Conservation (phyloP, 2,113 vertebrate genomes). For the Casuarius casuarius region DNA sequence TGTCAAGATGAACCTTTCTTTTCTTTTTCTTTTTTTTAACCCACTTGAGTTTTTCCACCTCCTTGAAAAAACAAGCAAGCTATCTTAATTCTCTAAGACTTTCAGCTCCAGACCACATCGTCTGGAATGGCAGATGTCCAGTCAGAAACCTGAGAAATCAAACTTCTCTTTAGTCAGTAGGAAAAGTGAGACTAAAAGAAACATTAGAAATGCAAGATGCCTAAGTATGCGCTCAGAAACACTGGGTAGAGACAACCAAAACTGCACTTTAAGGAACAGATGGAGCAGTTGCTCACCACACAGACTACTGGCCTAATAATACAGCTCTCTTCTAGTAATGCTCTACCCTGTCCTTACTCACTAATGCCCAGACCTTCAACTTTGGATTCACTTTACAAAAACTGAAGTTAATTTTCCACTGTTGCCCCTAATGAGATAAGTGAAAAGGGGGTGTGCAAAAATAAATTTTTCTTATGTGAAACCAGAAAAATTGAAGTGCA, state of each 20-base stretch:
- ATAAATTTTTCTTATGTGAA: background rate
- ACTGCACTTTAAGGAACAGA: background rate
- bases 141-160: background rate
- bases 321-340: background rate
- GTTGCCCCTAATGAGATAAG: background rate
- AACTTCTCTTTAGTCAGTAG: background rate
- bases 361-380: background rate
- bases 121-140: background rate
- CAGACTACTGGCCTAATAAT: background rate
- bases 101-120: background rate
- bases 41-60: background rate
- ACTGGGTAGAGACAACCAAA: background rate
- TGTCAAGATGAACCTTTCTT: background rate
- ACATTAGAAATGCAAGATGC: background rate
- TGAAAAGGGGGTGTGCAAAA: background rate
- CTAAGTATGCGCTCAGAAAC: background rate
- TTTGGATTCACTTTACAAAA: background rate
- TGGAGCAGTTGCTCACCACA: background rate
- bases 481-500: background rate
- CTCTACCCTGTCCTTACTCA: background rate
- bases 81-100: background rate
- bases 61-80: conserved; percentile 7
- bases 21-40: background rate
- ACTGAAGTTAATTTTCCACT: background rate
- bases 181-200: background rate